Evolutionary conservation across 2,113 vertebrate genomes (phyloP).

Genomic region (Actinemys pallida): DNA sequence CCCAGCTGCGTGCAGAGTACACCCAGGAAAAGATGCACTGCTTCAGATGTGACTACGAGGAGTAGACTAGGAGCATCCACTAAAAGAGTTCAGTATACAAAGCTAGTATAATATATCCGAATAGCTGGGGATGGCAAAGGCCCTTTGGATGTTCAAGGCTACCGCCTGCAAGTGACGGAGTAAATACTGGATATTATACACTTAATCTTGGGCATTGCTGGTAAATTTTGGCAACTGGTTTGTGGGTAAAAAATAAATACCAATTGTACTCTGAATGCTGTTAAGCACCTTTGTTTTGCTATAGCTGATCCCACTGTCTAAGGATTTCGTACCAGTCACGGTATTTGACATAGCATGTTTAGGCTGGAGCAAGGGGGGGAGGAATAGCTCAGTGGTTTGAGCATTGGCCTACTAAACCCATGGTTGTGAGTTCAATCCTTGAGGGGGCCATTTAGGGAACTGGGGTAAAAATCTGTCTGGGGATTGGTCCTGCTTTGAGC

Average conservation of each 20-base stretch:
- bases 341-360: neutral
- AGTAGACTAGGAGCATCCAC: neutral
- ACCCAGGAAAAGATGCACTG: slow-evolving; percentile 4
- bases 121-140: neutral
- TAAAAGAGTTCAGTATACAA: neutral
- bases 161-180: neutral
- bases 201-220: neutral
- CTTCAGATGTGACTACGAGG: neutral
- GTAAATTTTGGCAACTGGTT: neutral
- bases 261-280: neutral
- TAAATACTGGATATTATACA: neutral
- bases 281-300: neutral
- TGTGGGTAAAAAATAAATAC: neutral
- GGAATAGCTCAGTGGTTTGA: no score
- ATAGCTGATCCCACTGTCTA: neutral
- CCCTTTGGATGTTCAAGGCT: neutral
- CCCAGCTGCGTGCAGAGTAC: neutral
- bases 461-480: no score
- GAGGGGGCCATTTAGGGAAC: no score
- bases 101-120: neutral
- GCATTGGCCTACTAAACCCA: no score
- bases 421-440: no score
- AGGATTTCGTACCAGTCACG: neutral
- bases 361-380: neutral
- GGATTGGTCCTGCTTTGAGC: no score